Percentiles rank a stretch among this genome's conserved stretches.
These are phyloP conservation scores for Montipora sp. DNA, from an alignment of 64 coral and sea anemone species.

Conservation along the genomic window DNA sequence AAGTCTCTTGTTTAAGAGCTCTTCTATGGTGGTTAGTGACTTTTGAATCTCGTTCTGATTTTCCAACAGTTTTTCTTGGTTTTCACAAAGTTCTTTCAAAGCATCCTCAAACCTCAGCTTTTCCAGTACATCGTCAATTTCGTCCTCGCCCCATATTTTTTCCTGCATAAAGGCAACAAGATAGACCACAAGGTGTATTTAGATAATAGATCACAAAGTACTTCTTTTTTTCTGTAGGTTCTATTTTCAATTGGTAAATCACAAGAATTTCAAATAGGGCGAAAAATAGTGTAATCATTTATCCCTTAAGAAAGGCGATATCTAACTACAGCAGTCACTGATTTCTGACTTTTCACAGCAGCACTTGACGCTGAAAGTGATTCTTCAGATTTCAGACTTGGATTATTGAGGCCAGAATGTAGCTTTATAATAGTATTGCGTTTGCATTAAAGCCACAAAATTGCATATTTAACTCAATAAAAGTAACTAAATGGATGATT, in stretches of 20 bases:
- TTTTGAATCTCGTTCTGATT: too few species aligned
- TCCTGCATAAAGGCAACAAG: background rate
- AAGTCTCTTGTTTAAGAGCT: too few species aligned
- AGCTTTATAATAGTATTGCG: too few species aligned
- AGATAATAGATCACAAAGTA: background rate
- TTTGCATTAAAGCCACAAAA: too few species aligned
- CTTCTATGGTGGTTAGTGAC: too few species aligned
- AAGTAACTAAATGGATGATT: background rate
- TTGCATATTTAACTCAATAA: background rate
- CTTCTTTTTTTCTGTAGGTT: background rate
- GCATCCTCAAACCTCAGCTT: too few species aligned
- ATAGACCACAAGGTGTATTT: background rate
- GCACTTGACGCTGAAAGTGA: background rate
- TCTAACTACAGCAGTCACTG: background rate
- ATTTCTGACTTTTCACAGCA: background rate
- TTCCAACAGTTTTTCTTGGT: too few species aligned
- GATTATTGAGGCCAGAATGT: background rate
- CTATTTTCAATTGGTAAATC: too few species aligned
- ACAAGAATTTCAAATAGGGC: too few species aligned
- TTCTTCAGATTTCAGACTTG: background rate
- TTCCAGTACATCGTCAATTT: background rate
- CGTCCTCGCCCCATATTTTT: background rate
- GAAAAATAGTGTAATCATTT: background rate
- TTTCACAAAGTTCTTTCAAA: too few species aligned
- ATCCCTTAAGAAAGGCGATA: background rate